Conservation (phyloP, 1,140 invertebrate species). For the Drosophila melanica region DNA sequence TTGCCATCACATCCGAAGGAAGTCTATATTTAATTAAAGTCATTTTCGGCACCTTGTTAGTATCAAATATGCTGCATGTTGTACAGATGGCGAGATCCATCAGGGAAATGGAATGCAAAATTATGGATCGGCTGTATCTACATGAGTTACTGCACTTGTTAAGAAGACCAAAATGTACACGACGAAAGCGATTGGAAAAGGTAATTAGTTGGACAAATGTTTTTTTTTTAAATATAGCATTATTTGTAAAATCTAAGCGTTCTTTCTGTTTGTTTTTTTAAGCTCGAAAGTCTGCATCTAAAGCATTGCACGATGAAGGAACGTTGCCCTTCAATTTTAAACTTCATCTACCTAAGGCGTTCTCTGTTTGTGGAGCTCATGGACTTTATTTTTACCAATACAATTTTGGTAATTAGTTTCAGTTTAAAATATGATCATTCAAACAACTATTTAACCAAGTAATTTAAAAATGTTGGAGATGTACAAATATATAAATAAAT, state of each 20-base stretch:
- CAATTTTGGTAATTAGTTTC: no score
- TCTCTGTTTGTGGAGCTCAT: no score
- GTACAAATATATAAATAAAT: no score
- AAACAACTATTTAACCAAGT: no score
- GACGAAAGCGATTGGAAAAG: background rate
- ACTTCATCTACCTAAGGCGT: no score
- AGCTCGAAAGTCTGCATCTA: constrained; percentile 6
- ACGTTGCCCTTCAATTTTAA: no score
- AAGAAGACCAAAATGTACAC: background rate
- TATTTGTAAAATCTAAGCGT: background rate
- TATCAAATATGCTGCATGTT: background rate
- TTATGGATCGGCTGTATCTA: background rate
- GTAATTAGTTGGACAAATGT: background rate
- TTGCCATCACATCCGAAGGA: background rate
- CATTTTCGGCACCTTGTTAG: background rate
- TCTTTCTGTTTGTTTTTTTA: background rate
- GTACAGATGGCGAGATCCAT: background rate
- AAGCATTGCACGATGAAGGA: no score
- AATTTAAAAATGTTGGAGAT: no score
- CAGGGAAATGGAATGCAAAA: background rate
- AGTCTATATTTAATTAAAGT: background rate
- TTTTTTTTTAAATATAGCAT: no score
- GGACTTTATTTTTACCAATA: no score
- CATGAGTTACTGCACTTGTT: background rate
- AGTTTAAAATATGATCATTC: no score